Base-by-base conservation (phyloP, 64 coral and sea anemone genomes). In the Pocillopora damicornis region DNA sequence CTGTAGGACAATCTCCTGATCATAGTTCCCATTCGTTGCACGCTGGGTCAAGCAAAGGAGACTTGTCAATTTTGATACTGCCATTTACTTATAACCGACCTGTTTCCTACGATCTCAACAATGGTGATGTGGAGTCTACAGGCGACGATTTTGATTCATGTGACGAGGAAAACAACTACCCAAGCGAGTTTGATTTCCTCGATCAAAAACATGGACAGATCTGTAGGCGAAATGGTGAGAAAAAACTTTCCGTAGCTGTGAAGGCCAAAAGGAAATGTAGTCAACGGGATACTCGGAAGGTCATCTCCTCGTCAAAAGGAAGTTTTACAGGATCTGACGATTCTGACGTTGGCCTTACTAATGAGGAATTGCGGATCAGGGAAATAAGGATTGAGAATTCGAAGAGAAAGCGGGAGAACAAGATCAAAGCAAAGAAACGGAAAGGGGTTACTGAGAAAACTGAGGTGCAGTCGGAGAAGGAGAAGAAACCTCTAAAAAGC, bases 141-240 rank as follows among this genome's bases (percentile, higher is more conserved):
- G 67, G 11, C 2, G 67, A 71, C 67, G 61, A 83, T 66, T 83
- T 83, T 83, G 80, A 83, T 63, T 45, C 42, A 35, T 67, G 34
- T 36, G 80, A 83, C 13, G 80, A 68, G 13, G 80, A 83, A 67
- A 42, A 42, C 35, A 20, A 68, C 36, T 90, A 26, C 60, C 78
- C 88, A 17, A 22, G 14, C 25, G 79, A 82, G 14, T 63, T 90
- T 18, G 88, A 90, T 76, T 90, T 90, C 79, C 83, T 62, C 69
- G 69, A 90, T 59, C 61, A 37, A 80, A 90, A 90, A 15, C 56
- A 37, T 35, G 88, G 88, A 36, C 69, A 61, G 37, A 37, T 89
- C 20, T 75, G 2, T 8, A 79, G 88, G 37, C 61, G 61, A 67
- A 83, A 45, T 45, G 62, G 61, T 17, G 80, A 10, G 66, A 83